phyloP scores from a whole-genome alignment of 2,888 invertebrate genomes.

The Drosophila flavopinicola region DNA sequence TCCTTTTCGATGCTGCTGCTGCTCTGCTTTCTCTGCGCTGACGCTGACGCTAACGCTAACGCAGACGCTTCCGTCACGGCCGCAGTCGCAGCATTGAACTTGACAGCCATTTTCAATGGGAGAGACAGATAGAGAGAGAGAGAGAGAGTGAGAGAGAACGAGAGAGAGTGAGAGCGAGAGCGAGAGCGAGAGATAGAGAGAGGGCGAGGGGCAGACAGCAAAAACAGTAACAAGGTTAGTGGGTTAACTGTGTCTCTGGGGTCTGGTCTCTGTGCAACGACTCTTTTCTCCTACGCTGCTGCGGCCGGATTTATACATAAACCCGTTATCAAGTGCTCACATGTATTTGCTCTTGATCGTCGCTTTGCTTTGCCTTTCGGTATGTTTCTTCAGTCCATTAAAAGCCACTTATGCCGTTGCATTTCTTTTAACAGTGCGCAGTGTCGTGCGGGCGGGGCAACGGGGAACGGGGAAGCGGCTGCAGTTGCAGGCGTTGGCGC shows the following conservation, averaged over 20 bases:
- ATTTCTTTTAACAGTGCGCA: conserved; percentile 18
- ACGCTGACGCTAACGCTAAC: conserved; percentile 28
- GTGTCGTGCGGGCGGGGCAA: not conserved
- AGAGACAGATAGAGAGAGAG: conserved; percentile 5
- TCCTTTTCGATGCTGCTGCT: conserved; percentile 37
- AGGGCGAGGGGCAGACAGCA: conserved; percentile 8
- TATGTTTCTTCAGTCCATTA: conserved; percentile 53
- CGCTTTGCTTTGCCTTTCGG: conserved; percentile 33
- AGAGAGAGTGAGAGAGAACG: conserved; percentile 1
- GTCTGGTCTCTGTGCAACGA: conserved; percentile 36
- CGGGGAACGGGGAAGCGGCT: not conserved
- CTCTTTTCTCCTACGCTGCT: conserved; percentile 42
- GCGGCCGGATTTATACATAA: conserved; percentile 71
- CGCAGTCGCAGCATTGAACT: conserved; percentile 63
- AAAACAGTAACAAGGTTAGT: conserved; percentile 73
- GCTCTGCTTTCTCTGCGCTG: conserved; percentile 50
- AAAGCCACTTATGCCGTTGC: conserved; percentile 52
- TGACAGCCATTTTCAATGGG: conserved; percentile 63
- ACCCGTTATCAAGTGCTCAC: conserved; percentile 63
- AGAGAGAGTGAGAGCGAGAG: not conserved
- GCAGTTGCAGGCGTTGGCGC: conserved; percentile 2
- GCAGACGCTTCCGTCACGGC: conserved; percentile 48
- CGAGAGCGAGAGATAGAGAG: not conserved
- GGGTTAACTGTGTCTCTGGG: conserved; percentile 64
- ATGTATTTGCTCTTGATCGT: conserved; percentile 35